Percentiles rank a stretch among this genome's conserved stretches.
phyloP scores from a whole-genome alignment of 1,140 invertebrate species.

The Campodea augens region DNA sequence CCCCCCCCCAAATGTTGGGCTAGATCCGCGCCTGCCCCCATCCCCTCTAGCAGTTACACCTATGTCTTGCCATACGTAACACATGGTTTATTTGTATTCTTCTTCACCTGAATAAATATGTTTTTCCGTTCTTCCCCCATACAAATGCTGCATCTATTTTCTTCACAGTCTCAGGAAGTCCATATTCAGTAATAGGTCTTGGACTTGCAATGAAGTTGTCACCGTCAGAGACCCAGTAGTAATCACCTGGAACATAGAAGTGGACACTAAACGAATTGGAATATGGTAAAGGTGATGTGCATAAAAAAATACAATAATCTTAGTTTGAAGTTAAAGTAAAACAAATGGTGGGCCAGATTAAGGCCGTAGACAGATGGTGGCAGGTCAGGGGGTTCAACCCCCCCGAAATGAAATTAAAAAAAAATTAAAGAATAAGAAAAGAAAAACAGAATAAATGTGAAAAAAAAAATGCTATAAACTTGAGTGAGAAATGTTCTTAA shows the following conservation, averaged over 20 bases:
- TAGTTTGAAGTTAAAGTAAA: not conserved
- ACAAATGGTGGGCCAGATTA: not conserved
- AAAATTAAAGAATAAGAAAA: not conserved
- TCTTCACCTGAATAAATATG: constrained; percentile 29
- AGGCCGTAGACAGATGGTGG: too few relatives aligned
- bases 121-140: constrained; percentile 34
- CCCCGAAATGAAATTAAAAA: not conserved
- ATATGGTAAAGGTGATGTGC: constrained; percentile 1
- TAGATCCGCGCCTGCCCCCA: too few relatives aligned
- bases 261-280: constrained; percentile 26
- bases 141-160: constrained; percentile 46
- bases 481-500: too few relatives aligned
- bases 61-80: not conserved
- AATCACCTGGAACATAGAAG: constrained; percentile 29
- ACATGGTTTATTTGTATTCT: not conserved
- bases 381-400: not conserved
- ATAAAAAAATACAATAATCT: constrained; percentile 3
- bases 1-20: too few relatives aligned
- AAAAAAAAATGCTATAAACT: too few relatives aligned
- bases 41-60: not conserved
- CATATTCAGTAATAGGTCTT: constrained; percentile 34
- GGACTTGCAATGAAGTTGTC: constrained; percentile 32
- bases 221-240: constrained; percentile 47
- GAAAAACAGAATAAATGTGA: too few relatives aligned
- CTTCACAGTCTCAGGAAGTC: constrained; percentile 37